These are phyloP conservation scores for Rhysida immarginata DNA, from an alignment of 1,140 invertebrate genomes.

Conservation along the genomic window DNA sequence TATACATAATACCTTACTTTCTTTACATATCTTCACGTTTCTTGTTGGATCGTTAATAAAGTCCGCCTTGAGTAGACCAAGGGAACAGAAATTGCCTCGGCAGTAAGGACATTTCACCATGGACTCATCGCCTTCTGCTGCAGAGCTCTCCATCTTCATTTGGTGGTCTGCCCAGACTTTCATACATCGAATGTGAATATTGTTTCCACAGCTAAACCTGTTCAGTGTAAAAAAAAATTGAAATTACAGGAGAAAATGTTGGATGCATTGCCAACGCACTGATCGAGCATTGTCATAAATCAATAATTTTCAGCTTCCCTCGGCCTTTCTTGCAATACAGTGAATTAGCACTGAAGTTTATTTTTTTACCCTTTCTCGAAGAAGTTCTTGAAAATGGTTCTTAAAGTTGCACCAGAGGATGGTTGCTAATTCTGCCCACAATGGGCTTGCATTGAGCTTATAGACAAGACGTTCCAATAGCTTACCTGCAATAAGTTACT, in stretches of 20 bases:
- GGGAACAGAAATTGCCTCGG: not conserved
- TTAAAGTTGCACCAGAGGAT: no score
- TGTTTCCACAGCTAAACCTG: slow-evolving; percentile 1
- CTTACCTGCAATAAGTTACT: slow-evolving; percentile 3
- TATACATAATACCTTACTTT: no score
- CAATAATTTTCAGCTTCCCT: not conserved
- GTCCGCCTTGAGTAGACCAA: not conserved
- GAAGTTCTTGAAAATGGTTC: no score
- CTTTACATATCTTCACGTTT: no score
- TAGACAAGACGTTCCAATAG: not conserved
- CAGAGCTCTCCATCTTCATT: not conserved
- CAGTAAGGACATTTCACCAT: not conserved
- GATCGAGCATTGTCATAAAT: not conserved
- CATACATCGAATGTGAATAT: slow-evolving; percentile 5
- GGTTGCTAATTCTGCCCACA: no score
- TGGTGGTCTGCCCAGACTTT: slow-evolving; percentile 3
- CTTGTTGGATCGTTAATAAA: slow-evolving; percentile 1
- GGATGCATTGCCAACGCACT: no score
- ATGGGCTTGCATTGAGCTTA: no score
- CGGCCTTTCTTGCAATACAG: not conserved
- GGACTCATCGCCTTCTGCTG: not conserved
- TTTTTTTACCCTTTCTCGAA: no score
- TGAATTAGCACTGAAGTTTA: no score
- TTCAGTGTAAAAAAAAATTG: not conserved
- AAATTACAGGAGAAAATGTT: not conserved